Base-by-base conservation (phyloP, 2,888 invertebrate genomes). In the Amphipyra berbera region DNA sequence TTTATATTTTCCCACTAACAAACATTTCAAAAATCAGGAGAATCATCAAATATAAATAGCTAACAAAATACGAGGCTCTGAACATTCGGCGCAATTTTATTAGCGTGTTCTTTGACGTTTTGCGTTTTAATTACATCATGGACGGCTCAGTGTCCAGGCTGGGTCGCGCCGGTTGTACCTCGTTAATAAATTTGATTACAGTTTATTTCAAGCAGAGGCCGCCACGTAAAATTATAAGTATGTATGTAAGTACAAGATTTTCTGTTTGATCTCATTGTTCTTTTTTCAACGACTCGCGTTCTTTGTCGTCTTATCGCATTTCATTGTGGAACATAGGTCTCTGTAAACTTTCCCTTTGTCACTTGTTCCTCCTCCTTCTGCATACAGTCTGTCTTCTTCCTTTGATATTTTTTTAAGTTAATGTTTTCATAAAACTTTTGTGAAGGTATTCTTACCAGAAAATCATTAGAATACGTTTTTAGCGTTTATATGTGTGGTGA, bases 71-170 rank as follows among this genome's bases (percentile, higher is more conserved):
- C 45, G 52, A 33, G 47, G 58, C 60, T 59, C 52, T n/a, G 46
- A 61, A 69, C 56, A 59, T 73, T 62, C 64, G 55, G 49, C 8
- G 27, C 55, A 75, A 72, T 73, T 72, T 61, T 64, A 74, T 78
- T 73, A 78, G 52, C 63, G 40, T 42, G 65, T 68, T 66, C 77
- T 74, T 78, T 75, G 75, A 74, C 61, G 69, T 62, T 76, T 72
- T 55, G 63, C 53, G 66, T 81, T 82, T 80, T 79, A 82, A 83
- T 82, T 78, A 70, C 58, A 77, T 81, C 70, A 68, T 35, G 69
- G 65, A 47, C 35, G 59, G 74, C 60, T 3, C 63, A 57, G 30
- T 4, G 30, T 55, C 57, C 54, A 33, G 56, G 9, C 48, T 38
- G 8, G 35, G 38, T 40, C 30, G 52, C 48, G 45, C 54, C 35